Evolutionary conservation across 2,888 invertebrate genomes (phyloP).

Genomic region (Lasius fuliginosus): DNA sequence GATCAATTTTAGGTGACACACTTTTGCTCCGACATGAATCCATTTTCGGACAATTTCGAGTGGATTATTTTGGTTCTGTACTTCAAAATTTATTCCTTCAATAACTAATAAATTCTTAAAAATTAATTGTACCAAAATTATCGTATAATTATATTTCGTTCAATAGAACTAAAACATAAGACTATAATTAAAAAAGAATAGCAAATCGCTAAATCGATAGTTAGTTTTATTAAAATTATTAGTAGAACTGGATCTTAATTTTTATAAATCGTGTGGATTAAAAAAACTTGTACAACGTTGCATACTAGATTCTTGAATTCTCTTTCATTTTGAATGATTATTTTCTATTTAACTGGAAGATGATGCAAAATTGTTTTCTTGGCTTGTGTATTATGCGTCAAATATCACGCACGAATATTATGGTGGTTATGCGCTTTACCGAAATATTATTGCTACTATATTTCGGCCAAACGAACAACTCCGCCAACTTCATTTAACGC

Average conservation of each 20-base stretch:
- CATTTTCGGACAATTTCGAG: conserved; percentile 13
- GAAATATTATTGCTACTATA: conserved; percentile 22
- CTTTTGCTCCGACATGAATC: conserved; percentile 11
- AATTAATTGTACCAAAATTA: neutral
- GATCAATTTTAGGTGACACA: conserved; percentile 50
- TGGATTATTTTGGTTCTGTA: neutral
- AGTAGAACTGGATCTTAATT: neutral
- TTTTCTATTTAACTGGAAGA: neutral
- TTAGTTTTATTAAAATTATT: neutral
- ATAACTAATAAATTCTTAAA: neutral
- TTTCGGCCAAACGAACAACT: conserved; percentile 22
- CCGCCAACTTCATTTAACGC: conserved; percentile 29
- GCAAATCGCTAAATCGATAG: neutral
- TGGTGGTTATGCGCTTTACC: neutral
- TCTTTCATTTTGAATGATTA: neutral
- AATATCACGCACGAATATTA: conserved; percentile 4
- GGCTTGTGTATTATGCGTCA: neutral
- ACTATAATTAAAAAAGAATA: neutral
- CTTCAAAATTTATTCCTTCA: neutral
- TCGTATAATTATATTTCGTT: neutral
- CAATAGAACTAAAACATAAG: neutral
- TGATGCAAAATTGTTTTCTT: conserved; percentile 38
- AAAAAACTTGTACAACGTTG: neutral
- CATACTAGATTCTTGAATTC: neutral
- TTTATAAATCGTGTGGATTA: neutral